These are phyloP conservation scores for Anarrhichthys ocellatus DNA, from an alignment of 2,113 vertebrate genomes.

Conservation along the genomic window DNA sequence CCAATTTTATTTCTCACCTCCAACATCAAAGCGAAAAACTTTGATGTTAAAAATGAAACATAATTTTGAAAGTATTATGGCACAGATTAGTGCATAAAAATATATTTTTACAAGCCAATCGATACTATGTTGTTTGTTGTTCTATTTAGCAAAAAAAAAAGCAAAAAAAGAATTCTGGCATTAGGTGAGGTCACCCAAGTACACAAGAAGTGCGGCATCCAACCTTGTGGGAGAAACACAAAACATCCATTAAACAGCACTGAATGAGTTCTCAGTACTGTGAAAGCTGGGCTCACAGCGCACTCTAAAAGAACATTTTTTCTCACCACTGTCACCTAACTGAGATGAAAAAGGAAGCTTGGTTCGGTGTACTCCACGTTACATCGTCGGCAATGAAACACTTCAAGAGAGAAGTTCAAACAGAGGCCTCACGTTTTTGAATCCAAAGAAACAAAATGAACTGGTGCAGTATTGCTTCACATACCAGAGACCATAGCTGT, in stretches of 20 bases:
- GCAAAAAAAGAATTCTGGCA: neutral
- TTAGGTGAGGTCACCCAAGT: neutral
- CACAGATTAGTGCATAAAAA: neutral
- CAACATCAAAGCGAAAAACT: conserved; percentile 9
- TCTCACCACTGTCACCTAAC: neutral
- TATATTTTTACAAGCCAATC: neutral
- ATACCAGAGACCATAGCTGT: conserved; percentile 22
- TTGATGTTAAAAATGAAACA: conserved; percentile 14
- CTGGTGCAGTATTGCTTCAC: conserved; percentile 5
- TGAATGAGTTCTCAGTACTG: neutral
- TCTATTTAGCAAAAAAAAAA: no score
- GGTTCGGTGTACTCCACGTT: neutral
- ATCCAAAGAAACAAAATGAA: conserved; percentile 10
- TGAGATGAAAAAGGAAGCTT: neutral
- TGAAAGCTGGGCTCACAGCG: neutral
- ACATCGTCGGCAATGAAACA: neutral
- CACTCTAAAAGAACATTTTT: neutral
- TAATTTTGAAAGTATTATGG: neutral
- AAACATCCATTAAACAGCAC: neutral
- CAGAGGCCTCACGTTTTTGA: neutral
- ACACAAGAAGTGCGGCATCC: neutral
- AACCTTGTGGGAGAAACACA: neutral
- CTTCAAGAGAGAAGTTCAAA: neutral
- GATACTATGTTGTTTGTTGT: neutral
- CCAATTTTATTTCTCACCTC: neutral